Conservation (phyloP, 37 sponge, comb jelly and placozoan genomes). For the Beroe ovata region DNA sequence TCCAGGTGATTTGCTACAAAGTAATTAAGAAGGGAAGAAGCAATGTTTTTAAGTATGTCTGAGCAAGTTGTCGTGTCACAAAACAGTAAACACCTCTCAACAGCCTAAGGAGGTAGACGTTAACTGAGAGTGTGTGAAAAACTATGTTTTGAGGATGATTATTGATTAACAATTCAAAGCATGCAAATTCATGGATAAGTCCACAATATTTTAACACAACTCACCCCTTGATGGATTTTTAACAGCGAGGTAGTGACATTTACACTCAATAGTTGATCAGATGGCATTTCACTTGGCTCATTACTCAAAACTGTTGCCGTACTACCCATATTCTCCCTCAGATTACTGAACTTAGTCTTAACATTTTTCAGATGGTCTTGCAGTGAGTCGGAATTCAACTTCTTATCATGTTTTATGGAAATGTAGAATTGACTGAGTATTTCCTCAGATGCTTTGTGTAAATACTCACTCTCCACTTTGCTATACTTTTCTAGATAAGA, state of each 20-base stretch:
- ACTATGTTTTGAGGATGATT: no score
- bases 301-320: background rate
- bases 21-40: constrained; percentile 26
- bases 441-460: constrained; percentile 42
- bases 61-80: background rate
- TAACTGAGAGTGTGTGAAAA: background rate
- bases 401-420: constrained; percentile 61
- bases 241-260: constrained; percentile 59
- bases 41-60: constrained; percentile 5
- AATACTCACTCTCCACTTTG: constrained; percentile 9
- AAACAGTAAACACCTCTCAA: constrained; percentile 44
- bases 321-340: constrained; percentile 31
- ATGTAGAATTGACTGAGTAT: constrained; percentile 39
- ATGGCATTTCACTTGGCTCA: constrained; percentile 55
- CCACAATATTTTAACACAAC: no score
- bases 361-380: constrained; percentile 45
- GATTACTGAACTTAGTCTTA: constrained; percentile 1
- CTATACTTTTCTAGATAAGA: constrained; percentile 48
- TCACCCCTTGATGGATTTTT: constrained; percentile 42
- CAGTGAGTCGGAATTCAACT: constrained; percentile 1
- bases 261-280: constrained; percentile 30
- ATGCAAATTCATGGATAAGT: no score
- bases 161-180: no score
- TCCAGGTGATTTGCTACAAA: constrained; percentile 50
- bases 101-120: background rate